Percentiles rank a stretch among this genome's conserved stretches.
These are phyloP conservation scores for Dryomyza anilis DNA, from an alignment of 2,888 invertebrate species.

Conservation along the genomic window DNA sequence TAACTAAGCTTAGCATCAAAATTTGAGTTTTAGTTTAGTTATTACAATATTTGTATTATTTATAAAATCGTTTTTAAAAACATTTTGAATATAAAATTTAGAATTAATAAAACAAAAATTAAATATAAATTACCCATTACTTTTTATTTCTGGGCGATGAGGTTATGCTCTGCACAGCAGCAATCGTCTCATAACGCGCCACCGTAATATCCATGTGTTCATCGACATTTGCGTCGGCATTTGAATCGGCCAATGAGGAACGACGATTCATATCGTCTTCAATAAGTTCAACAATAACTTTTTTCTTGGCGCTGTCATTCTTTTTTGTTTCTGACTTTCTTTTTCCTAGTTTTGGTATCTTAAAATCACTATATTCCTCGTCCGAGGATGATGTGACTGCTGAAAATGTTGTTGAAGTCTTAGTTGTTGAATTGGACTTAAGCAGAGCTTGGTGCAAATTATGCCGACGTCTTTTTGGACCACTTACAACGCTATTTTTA, in stretches of 20 bases:
- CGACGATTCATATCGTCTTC: slow-evolving; percentile 10
- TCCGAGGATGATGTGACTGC: too few species aligned
- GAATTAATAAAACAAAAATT: too few species aligned
- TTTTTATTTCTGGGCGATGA: not conserved
- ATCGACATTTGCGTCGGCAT: not conserved
- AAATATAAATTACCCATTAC: not conserved
- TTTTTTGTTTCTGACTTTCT: not conserved
- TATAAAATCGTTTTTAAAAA: not conserved
- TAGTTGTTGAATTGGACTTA: too few species aligned
- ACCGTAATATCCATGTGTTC: slow-evolving; percentile 17
- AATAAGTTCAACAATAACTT: slow-evolving; percentile 38
- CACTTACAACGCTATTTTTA: slow-evolving; percentile 20
- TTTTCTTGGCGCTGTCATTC: slow-evolving; percentile 19
- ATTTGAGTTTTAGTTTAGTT: too few species aligned
- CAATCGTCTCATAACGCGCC: slow-evolving; percentile 40
- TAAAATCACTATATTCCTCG: too few species aligned
- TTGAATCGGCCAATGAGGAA: not conserved
- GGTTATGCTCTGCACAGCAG: slow-evolving; percentile 39
- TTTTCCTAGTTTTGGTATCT: too few species aligned
- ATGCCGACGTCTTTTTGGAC: slow-evolving; percentile 1
- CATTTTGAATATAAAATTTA: not conserved
- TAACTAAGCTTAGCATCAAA: too few species aligned
- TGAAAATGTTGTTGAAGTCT: too few species aligned
- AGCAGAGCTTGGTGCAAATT: too few species aligned
- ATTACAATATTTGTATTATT: too few species aligned